Evolutionary conservation across 2,113 vertebrate genomes (phyloP).

Genomic region (Xyliphius kryptos): DNA sequence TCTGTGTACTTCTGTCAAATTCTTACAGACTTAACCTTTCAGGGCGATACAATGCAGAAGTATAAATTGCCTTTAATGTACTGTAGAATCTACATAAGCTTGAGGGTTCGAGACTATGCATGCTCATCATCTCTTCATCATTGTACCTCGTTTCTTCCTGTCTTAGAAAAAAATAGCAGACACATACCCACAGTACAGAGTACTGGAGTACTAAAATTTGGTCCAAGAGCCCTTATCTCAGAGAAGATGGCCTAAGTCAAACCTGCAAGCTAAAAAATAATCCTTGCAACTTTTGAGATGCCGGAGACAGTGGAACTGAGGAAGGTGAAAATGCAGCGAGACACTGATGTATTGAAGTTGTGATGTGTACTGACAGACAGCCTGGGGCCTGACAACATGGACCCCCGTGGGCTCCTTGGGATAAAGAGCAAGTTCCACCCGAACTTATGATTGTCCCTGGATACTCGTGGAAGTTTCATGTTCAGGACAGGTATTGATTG

Average conservation of each 20-base stretch:
- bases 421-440: slow-evolving; percentile 32
- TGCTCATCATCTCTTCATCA: background rate
- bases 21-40: too few species aligned
- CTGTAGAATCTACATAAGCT: too few species aligned
- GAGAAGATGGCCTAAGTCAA: slow-evolving; percentile 22
- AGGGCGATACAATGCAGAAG: too few species aligned
- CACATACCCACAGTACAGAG: background rate
- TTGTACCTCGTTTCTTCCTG: background rate
- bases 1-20: too few species aligned
- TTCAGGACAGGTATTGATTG: slow-evolving; percentile 46
- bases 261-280: slow-evolving; percentile 20
- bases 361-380: slow-evolving; percentile 48
- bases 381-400: slow-evolving; percentile 41
- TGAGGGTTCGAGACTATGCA: too few species aligned
- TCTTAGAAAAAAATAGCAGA: background rate
- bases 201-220: background rate
- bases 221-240: slow-evolving; percentile 7
- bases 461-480: slow-evolving; percentile 43
- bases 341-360: slow-evolving; percentile 47
- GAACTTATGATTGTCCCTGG: slow-evolving; percentile 48
- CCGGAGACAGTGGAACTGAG: background rate
- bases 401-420: slow-evolving; percentile 40
- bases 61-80: too few species aligned
- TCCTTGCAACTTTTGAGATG: slow-evolving; percentile 35
- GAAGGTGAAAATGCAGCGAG: slow-evolving; percentile 42